Evolutionary conservation across 2,888 invertebrate species (phyloP).

Genomic region (Perizoma flavofasciatum): DNA sequence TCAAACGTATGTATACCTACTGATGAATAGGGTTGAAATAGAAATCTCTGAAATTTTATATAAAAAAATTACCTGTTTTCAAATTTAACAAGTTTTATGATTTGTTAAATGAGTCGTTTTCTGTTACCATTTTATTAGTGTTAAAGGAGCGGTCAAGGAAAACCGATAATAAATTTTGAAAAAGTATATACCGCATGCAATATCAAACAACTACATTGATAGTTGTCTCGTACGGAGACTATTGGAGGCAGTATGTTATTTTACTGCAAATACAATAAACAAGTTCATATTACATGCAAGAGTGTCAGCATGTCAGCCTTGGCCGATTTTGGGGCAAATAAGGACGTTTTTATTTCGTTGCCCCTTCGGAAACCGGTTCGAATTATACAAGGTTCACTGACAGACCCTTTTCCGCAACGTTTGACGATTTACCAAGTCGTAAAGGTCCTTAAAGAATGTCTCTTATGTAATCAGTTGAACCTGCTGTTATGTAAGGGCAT

Average conservation of each 20-base stretch:
- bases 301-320: constrained; percentile 20
- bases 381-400: constrained; percentile 6
- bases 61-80: no score
- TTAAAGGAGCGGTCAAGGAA: no score
- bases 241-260: neutral
- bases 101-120: no score
- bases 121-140: no score
- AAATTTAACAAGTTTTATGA: no score
- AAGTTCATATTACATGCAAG: constrained; percentile 4
- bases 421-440: constrained; percentile 9
- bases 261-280: constrained; percentile 1
- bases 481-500: no score
- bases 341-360: constrained; percentile 10
- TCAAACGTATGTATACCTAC: no score
- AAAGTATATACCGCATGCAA: no score
- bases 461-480: no score
- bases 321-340: constrained; percentile 21
- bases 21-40: no score
- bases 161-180: no score
- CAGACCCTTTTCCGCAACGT: constrained; percentile 16
- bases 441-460: neutral
- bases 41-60: no score
- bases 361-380: constrained; percentile 10
- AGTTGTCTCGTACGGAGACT: neutral
- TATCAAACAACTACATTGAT: neutral